Evolutionary conservation across 2,888 invertebrate species (phyloP), one percentile per base, ranked within the genome.

Genomic region (Drosophila imparisetae): DNA sequence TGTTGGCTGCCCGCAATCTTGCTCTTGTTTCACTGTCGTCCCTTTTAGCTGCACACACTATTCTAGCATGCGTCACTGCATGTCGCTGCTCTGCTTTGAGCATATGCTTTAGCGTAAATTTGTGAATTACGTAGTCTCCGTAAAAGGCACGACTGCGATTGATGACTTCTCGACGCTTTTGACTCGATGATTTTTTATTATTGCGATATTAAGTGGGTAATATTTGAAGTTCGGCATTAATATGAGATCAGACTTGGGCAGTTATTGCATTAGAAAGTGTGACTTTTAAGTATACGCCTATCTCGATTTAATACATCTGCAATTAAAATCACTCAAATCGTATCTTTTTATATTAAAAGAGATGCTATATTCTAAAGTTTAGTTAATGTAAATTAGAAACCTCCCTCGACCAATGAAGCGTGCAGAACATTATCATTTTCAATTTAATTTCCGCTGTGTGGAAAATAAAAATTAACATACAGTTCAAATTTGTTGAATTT

Each of bases 381-480:
- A 45, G 7, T 45, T 21, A 21, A 24, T 21, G 15, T 21, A 27
- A 29, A 18, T 15, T n/a, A 15, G 2, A 27, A 29, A 40, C 27
- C 11, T 8, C 10, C 3, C 11, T 29, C 11, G n/a, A 30, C 7
- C 68, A 77, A 66, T 78, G 65, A 54, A 65, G 77, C 77, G 40
- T 48, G 29, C 36, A 34, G 27, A 34, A 50, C 21, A 21, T 53
- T 7, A 52, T 60, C 72, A 65, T 30, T 30, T 29, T 57, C 32
- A 68, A 48, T 65, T 66, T 55, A 75, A 75, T 84, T 76, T 86
- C 78, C 78, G 84, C 34, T 72, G n/a, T 10, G 24, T 50, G 10
- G 54, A 10, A 50, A 66, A 53, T 29, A 49, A 52, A 73, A 84
- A 87, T 88, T 85, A 57, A 68, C 76, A 75, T 81, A 82, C 55